Base-by-base conservation (phyloP, 2,888 invertebrate species). In the Cryptophagus acutangulus region DNA sequence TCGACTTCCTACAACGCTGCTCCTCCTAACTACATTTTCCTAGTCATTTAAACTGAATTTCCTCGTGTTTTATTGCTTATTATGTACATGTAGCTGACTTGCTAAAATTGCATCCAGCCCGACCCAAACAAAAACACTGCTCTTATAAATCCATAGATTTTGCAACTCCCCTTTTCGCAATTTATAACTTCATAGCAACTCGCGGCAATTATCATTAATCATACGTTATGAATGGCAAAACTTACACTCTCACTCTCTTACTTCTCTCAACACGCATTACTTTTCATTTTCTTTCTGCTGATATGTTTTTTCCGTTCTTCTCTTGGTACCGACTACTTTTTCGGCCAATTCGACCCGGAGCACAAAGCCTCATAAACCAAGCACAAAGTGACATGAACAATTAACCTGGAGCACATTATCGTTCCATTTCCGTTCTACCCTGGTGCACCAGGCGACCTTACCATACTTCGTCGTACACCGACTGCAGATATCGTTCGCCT, bases 121-220 rank as follows among this genome's bases (percentile, higher is more conserved):
- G 48, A 45, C 41, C 43, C 59, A 62, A 63, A 63, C 63, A 62
- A 61, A 61, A 62, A 61, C 59, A 54, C 43, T 43, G 55, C 56
- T 52, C 57, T 57, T 59, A 57, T 59, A 57, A 57, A 57, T 57
- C 56, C 54, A 57, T 57, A 54, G 56, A 54, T 56, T 55, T 48
- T 53, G 49, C 54, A 53, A 41, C 49, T 51, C 53, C 51, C 48
- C 51, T 47, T 52, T 54, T 51, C 31, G 55, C 57, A 61, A 63
- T 64, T 64, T 63, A 65, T 63, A 63, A 65, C 65, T 64, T 60
- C 59, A 63, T 64, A 61, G 54, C 58, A 58, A 55, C 57, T 48
- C 52, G 54, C 57, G 49, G 63, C 65, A 66, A 67, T 67, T 67
- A 67, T 63, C 67, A 67, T 67, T 66, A 65, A 67, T 67, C 67